Evolutionary conservation across 2,888 invertebrate genomes (phyloP).

Genomic region (Poecilobothrus nobilitatus): DNA sequence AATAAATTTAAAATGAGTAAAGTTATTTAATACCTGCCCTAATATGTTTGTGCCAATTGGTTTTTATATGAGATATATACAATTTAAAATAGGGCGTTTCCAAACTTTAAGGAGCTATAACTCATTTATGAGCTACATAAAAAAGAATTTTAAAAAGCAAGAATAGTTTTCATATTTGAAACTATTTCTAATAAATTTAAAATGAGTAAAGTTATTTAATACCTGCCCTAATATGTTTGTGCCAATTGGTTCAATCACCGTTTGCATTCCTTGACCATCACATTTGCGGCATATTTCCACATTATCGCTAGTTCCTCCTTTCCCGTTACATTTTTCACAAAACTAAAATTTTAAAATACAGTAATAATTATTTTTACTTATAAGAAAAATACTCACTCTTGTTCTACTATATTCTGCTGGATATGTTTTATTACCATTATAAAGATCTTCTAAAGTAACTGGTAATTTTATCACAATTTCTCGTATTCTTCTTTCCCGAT

Average conservation of each 20-base stretch:
- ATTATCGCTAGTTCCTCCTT: slow-evolving; percentile 61
- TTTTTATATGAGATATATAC: too few species aligned
- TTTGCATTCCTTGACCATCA: slow-evolving; percentile 68
- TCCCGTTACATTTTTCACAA: slow-evolving; percentile 22
- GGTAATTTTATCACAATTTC: slow-evolving; percentile 76
- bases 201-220: too few species aligned
- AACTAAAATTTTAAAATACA: slow-evolving; percentile 33
- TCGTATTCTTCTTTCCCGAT: slow-evolving; percentile 57
- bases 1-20: too few species aligned
- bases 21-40: neutral
- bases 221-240: neutral
- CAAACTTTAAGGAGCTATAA: too few species aligned
- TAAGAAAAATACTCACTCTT: slow-evolving; percentile 35
- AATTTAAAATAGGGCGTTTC: too few species aligned
- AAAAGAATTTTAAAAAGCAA: too few species aligned
- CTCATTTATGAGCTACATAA: too few species aligned
- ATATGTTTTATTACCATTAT: slow-evolving; percentile 72
- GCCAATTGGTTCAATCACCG: slow-evolving; percentile 59
- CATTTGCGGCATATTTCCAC: slow-evolving; percentile 62
- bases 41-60: slow-evolving; percentile 44
- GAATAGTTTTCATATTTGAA: too few species aligned
- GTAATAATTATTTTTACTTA: slow-evolving; percentile 29
- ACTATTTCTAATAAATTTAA: too few species aligned
- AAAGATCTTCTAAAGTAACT: slow-evolving; percentile 83
- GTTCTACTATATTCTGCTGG: slow-evolving; percentile 33